Evolutionary conservation across 2,888 invertebrate genomes (phyloP).

Genomic region (Hypena proboscidalis): DNA sequence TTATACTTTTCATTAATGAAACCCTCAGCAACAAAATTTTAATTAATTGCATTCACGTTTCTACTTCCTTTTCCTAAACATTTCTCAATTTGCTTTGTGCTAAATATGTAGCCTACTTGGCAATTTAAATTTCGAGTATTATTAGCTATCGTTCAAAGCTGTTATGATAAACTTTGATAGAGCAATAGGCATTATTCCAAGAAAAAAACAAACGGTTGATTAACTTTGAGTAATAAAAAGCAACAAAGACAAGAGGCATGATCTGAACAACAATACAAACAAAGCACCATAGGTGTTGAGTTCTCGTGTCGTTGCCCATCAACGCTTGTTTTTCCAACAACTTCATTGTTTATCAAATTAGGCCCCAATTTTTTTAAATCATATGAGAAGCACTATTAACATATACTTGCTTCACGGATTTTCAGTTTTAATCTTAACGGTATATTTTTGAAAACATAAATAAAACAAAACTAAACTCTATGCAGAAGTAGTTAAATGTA

Average conservation of each 20-base stretch:
- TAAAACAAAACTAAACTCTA: constrained; percentile 67
- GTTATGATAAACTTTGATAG: too few species aligned
- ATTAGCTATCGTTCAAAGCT: too few species aligned
- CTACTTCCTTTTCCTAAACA: too few species aligned
- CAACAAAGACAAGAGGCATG: constrained; percentile 1
- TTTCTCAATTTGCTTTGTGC: too few species aligned
- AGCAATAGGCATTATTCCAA: too few species aligned
- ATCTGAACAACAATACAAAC: background rate
- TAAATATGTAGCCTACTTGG: too few species aligned
- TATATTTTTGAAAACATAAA: constrained; percentile 51
- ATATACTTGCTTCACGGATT: constrained; percentile 59
- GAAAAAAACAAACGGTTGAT: background rate
- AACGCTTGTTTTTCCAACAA: constrained; percentile 13
- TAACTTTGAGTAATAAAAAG: background rate
- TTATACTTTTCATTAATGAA: too few species aligned
- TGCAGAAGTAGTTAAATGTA: constrained; percentile 59
- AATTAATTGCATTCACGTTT: too few species aligned
- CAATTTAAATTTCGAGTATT: too few species aligned
- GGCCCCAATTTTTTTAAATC: constrained; percentile 30
- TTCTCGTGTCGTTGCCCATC: constrained; percentile 11
- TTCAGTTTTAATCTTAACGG: constrained; percentile 64
- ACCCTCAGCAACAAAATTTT: too few species aligned
- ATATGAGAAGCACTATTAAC: constrained; percentile 45
- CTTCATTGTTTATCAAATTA: constrained; percentile 42
- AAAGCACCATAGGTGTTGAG: constrained; percentile 1